Conservation (phyloP, 1,140 invertebrate species). For the Drosophila sp. region DNA sequence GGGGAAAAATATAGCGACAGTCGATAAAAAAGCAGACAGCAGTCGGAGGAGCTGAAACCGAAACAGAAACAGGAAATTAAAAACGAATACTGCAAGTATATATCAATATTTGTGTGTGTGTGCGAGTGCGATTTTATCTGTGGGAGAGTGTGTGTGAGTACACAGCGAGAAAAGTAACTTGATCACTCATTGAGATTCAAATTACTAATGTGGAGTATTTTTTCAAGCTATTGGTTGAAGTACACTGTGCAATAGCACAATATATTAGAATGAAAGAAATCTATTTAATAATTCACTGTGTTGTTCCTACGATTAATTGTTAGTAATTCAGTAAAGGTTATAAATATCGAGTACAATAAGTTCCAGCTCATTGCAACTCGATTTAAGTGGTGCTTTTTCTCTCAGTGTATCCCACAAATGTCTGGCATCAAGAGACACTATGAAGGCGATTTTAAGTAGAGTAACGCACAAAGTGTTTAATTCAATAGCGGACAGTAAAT, state of each 20-base stretch:
- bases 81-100: conserved; percentile 62
- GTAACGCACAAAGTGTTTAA: conserved; percentile 68
- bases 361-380: too few species aligned
- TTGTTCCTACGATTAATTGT: too few species aligned
- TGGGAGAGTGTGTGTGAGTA: conserved; percentile 2
- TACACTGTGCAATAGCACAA: too few species aligned
- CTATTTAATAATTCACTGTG: too few species aligned
- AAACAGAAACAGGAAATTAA: conserved; percentile 76
- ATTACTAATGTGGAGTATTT: too few species aligned
- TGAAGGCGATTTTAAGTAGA: conserved; percentile 49
- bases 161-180: too few species aligned
- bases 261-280: too few species aligned
- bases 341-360: too few species aligned
- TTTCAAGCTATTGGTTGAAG: too few species aligned
- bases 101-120: conserved; percentile 20
- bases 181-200: too few species aligned
- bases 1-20: conserved; percentile 43
- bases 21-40: conserved; percentile 42
- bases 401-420: conserved; percentile 11
- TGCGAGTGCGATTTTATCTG: conserved; percentile 11
- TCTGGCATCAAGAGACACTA: conserved; percentile 43
- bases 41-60: conserved; percentile 19
- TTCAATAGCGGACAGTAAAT: conserved; percentile 50
- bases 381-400: too few species aligned
- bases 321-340: too few species aligned